Evolutionary conservation across 2,888 invertebrate species (phyloP).

Genomic region (Drosophila acutilabella): DNA sequence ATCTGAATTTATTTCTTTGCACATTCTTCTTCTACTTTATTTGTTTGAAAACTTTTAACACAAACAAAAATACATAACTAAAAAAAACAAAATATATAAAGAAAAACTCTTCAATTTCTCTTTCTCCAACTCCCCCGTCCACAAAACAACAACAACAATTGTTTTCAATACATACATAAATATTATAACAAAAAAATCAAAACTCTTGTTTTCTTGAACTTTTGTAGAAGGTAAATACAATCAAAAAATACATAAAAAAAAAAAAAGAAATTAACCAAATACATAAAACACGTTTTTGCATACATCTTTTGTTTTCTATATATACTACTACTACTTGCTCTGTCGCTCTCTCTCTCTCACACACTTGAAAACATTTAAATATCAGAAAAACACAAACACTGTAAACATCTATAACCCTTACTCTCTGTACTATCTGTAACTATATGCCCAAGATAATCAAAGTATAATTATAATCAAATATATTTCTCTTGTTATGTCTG

Average conservation of each 20-base stretch:
- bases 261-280: constrained; percentile 55
- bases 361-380: constrained; percentile 31
- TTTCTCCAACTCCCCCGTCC: constrained; percentile 77
- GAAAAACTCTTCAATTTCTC: constrained; percentile 76
- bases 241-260: constrained; percentile 60
- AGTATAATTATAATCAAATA: constrained; percentile 11
- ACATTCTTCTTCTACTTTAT: constrained; percentile 41
- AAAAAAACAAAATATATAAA: constrained; percentile 54
- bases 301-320: constrained; percentile 52
- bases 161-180: constrained; percentile 68
- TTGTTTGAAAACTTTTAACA: constrained; percentile 39
- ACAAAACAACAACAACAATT: constrained; percentile 48
- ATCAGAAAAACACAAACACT: constrained; percentile 23
- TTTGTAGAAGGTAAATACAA: constrained; percentile 85
- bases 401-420: constrained; percentile 20
- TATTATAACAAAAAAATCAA: constrained; percentile 47
- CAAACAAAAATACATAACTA: constrained; percentile 42
- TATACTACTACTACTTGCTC: constrained; percentile 37
- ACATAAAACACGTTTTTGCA: constrained; percentile 61
- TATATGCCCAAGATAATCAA: constrained; percentile 31
- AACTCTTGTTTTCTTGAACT: constrained; percentile 84
- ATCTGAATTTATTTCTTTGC: constrained; percentile 46
- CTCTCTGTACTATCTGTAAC: constrained; percentile 6
- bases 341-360: constrained; percentile 60
- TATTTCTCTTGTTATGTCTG: constrained; percentile 55